Conservation (phyloP, 2,113 vertebrate genomes). For the Eptesicus fuscus region DNA sequence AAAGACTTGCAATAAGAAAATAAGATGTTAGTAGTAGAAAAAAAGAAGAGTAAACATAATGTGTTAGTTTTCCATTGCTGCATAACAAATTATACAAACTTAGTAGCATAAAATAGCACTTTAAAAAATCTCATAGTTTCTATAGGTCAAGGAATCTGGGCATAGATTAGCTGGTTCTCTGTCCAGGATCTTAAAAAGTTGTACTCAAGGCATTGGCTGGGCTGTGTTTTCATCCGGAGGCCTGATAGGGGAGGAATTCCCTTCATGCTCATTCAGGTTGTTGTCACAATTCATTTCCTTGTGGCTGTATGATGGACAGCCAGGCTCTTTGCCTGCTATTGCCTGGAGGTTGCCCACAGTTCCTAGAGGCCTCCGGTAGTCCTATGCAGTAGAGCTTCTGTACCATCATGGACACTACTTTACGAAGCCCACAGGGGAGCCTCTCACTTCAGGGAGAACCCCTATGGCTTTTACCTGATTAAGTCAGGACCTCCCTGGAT, state of each 20-base stretch:
- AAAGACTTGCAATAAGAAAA: neutral
- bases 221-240: neutral
- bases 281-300: neutral
- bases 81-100: neutral
- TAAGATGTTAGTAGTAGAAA: neutral
- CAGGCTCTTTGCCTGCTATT: neutral
- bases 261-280: neutral
- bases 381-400: rapidly evolving
- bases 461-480: neutral
- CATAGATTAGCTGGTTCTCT: neutral
- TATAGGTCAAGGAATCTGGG: neutral
- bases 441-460: neutral
- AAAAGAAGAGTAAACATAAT: neutral
- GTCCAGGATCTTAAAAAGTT: neutral
- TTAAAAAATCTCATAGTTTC: neutral
- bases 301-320: neutral
- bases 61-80: neutral
- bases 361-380: neutral
- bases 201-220: neutral
- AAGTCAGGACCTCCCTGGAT: neutral
- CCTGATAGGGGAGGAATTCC: neutral
- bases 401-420: neutral
- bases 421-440: too few species aligned
- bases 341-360: too few species aligned
- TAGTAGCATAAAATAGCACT: neutral